Conservation (phyloP, 2,888 invertebrate species). For the Meandrusa payeni region DNA sequence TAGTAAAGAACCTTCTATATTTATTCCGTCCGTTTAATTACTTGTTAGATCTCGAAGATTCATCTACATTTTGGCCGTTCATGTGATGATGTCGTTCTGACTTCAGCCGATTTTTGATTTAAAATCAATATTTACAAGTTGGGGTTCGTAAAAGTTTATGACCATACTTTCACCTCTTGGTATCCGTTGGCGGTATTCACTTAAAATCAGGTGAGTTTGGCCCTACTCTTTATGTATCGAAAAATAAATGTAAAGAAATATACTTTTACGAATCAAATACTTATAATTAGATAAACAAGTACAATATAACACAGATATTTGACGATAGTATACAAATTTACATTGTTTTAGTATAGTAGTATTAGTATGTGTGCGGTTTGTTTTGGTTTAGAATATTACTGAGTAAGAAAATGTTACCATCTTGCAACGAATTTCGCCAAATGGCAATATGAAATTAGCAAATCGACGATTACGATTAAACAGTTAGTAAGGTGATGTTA, state of each 20-base stretch:
- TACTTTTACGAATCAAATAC: constrained; percentile 7
- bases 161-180: too few species aligned
- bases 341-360: constrained; percentile 35
- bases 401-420: neutral
- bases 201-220: too few species aligned
- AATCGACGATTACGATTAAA: neutral
- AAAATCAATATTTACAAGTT: too few species aligned
- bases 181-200: too few species aligned
- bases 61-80: too few species aligned
- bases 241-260: neutral
- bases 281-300: constrained; percentile 43
- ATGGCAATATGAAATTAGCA: constrained; percentile 9
- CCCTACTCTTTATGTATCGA: too few species aligned
- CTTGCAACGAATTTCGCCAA: constrained; percentile 1
- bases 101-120: too few species aligned
- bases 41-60: too few species aligned
- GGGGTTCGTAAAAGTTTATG: too few species aligned
- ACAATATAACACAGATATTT: constrained; percentile 68
- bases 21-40: too few species aligned
- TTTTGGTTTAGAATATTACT: constrained; percentile 1
- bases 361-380: constrained; percentile 3
- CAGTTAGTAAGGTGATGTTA: constrained; percentile 14
- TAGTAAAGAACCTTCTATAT: too few species aligned
- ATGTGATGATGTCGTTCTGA: too few species aligned
- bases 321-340: constrained; percentile 55